Base-by-base conservation (phyloP, 2,797 vertebrate genomes). In the Karalla daura region DNA sequence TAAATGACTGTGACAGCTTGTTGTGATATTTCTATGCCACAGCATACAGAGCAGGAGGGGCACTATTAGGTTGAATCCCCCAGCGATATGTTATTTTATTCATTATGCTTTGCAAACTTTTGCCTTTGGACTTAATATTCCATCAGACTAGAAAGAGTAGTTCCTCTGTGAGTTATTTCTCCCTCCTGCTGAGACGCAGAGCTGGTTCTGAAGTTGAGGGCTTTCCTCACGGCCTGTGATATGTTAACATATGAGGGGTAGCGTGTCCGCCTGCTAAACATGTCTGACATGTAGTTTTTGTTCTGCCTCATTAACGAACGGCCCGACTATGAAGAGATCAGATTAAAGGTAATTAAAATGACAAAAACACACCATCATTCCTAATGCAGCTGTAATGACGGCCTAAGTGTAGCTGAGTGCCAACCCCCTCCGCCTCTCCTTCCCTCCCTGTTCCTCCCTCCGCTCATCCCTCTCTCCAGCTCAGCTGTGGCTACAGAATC, bases 291-390 rank as follows among this genome's bases (percentile, higher is more conserved):
- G 87, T 69, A 74, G 76, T 78, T 88, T 86, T 88, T 87, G 88
- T 91, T 86, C 80, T 83, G 87, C 79, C 84, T 87, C 85, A 87
- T 91, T 88, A 91, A 78, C 68, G 24, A 80, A 82, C 49, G 56
- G 81, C 54, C 76, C 54, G 36, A 32, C 76, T 86, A 89, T 85
- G 81, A 86, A 85, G 83, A 77, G 85, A 89, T 87, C 87, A 87
- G 84, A 90, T 90, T 89, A 90, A 89, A 81, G 79, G 82, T 83
- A 85, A 91, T 90, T 91, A 89, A 90, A 89, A 90, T 87, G 83
- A 91, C 89, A 92, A 90, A 90, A 90, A 86, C 84, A 86, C 72
- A 66, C 76, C 73, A 84, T 87, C 85, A 82, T 78, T 92, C 73
- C 80, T 90, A 88, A 92, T 87, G 86, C 71, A 41, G 68, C 83